Evolutionary conservation across 2,797 vertebrate species (phyloP).

Genomic region (Ceryle rudis): DNA sequence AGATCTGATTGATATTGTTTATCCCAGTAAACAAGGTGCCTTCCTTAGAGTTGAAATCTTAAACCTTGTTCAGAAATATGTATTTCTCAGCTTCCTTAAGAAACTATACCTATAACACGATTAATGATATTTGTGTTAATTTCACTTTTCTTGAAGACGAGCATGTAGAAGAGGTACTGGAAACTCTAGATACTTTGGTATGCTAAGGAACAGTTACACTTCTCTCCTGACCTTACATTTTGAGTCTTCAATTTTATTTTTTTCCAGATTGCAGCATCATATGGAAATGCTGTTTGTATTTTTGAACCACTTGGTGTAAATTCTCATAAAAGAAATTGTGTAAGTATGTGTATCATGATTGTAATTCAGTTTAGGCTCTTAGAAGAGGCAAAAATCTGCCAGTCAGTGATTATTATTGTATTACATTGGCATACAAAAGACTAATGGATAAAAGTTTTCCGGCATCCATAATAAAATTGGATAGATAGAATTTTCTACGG

Average conservation of each 20-base stretch:
- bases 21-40: not conserved
- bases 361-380: not conserved
- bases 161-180: not conserved
- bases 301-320: conserved; percentile 94
- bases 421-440: not conserved
- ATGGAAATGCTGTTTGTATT: conserved; percentile 98
- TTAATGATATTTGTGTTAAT: not conserved
- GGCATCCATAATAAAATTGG: not conserved
- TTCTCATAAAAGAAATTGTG: conserved; percentile 87
- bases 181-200: not conserved
- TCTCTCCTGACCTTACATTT: conserved; percentile 21
- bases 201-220: not conserved
- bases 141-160: not conserved
- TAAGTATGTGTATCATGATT: conserved; percentile 78
- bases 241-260: conserved; percentile 39
- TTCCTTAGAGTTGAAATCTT: not conserved
- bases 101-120: not conserved
- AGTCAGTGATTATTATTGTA: not conserved
- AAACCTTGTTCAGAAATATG: not conserved
- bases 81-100: not conserved
- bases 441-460: not conserved
- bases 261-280: conserved; percentile 95
- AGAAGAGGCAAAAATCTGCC: not conserved
- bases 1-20: not conserved
- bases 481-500: not conserved